phyloP scores from a whole-genome alignment of 2,888 invertebrate species.

The Fabriciana adippe region DNA sequence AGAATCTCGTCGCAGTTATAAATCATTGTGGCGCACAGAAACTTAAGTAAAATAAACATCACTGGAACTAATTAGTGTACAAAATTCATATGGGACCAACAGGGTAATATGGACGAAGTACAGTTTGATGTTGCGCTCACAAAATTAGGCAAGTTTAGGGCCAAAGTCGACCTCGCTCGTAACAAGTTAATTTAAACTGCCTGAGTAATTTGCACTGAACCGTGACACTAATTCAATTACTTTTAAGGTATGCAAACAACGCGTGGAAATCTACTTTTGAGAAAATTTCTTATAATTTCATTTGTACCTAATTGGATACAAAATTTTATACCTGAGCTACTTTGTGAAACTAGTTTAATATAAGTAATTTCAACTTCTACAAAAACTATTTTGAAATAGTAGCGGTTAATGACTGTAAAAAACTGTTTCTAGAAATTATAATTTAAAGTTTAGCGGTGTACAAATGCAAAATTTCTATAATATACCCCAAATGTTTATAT shows the following conservation, averaged over 20 bases:
- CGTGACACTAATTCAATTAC: constrained; percentile 79
- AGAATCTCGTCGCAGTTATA: constrained; percentile 57
- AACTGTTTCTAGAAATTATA: neutral
- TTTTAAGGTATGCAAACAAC: constrained; percentile 71
- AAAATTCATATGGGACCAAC: constrained; percentile 80
- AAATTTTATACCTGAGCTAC: constrained; percentile 8
- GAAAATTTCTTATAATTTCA: constrained; percentile 20
- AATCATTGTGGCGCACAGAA: constrained; percentile 71
- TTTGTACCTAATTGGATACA: constrained; percentile 15
- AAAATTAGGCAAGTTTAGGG: constrained; percentile 80
- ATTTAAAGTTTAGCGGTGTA: neutral
- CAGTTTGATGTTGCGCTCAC: constrained; percentile 80
- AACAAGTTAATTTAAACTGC: constrained; percentile 81
- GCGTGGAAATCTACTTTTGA: constrained; percentile 24
- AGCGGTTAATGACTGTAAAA: neutral
- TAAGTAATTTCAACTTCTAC: constrained; percentile 6
- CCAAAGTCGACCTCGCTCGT: constrained; percentile 71
- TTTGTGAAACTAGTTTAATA: neutral
- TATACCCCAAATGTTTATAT: too few relatives aligned
- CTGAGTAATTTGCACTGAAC: constrained; percentile 74
- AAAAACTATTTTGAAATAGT: neutral
- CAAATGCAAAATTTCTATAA: neutral
- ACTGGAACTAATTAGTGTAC: constrained; percentile 78
- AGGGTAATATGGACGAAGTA: constrained; percentile 75
- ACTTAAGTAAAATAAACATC: constrained; percentile 78